phyloP scores from a whole-genome alignment of 2,113 vertebrate species.

The Sprattus sprattus region DNA sequence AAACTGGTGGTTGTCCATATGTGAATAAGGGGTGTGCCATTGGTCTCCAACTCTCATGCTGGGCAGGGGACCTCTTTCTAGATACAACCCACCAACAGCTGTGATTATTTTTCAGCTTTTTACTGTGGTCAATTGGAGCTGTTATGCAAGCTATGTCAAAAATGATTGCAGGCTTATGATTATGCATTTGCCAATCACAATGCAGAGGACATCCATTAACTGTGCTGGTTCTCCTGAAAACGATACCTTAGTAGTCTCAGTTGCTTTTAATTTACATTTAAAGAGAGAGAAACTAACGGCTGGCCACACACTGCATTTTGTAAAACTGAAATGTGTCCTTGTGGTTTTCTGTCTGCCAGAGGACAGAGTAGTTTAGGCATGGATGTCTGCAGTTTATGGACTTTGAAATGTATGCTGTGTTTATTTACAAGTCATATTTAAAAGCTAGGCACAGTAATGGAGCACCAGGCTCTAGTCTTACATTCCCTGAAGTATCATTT shows the following conservation, averaged over 20 bases:
- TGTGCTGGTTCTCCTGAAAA: background rate
- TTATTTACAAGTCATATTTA: background rate
- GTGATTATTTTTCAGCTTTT: background rate
- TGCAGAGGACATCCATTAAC: background rate
- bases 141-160: background rate
- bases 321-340: background rate
- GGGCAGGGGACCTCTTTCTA: background rate
- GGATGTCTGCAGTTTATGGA: background rate
- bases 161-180: background rate
- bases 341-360: background rate
- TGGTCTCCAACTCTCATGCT: background rate
- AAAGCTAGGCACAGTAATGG: background rate
- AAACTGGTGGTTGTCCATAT: background rate
- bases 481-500: background rate
- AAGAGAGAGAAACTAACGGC: background rate
- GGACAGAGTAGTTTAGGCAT: background rate
- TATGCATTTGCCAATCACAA: background rate
- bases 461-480: background rate
- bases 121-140: background rate
- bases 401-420: background rate
- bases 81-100: background rate
- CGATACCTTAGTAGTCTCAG: background rate
- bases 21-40: background rate
- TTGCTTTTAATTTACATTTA: background rate
- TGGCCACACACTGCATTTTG: background rate